Evolutionary conservation across 2,888 invertebrate genomes (phyloP), one percentile per base, ranked within the genome.

Genomic region (Hyppa rectilinea): DNA sequence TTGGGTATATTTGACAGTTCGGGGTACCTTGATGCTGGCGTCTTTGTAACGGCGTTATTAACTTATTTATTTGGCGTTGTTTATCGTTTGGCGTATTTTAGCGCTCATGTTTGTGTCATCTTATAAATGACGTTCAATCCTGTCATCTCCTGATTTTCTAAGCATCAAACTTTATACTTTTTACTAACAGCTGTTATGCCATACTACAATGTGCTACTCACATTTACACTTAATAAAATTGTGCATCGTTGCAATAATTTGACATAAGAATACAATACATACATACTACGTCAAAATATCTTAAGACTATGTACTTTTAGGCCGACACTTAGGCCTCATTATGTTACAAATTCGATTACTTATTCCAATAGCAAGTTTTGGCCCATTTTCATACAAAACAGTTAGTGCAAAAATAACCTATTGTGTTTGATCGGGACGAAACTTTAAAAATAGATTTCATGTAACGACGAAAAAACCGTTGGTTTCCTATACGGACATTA

Each of bases 241-340:
- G 81, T 86, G 68, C 83, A 82, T 77, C 71, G 78, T 85, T 87
- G 64, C 78, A 31, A 79, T 87, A 85, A 87, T 87, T 87, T 88
- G 85, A 87, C 85, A 66, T 78, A 59, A 34, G 59, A 38, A 55
- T 66, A 74, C 59, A 77, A 59, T 60, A 66, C 50, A 59, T 65
- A 17, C 9, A 65, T 14, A 55, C 56, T 72, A 76, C 43, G 29
- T 58, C 23, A 72, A 45, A 50, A 50, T 72, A 47, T 56, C 43
- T 64, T 71, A 47, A 43, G 26, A 59, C 59, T 31, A 61, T 23
- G 36, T 71, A 61, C 7, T 62, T 60, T 85, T 86, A 86, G 82
- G 81, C 78, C 84, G 76, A 71, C 59, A 68, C 56, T 82, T 72
- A 86, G 70, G 78, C 82, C 75, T 63, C 47, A n/a, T 72, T 75